These are phyloP conservation scores for Phainopepla nitens DNA, from an alignment of 2,113 vertebrate genomes.

Conservation along the genomic window DNA sequence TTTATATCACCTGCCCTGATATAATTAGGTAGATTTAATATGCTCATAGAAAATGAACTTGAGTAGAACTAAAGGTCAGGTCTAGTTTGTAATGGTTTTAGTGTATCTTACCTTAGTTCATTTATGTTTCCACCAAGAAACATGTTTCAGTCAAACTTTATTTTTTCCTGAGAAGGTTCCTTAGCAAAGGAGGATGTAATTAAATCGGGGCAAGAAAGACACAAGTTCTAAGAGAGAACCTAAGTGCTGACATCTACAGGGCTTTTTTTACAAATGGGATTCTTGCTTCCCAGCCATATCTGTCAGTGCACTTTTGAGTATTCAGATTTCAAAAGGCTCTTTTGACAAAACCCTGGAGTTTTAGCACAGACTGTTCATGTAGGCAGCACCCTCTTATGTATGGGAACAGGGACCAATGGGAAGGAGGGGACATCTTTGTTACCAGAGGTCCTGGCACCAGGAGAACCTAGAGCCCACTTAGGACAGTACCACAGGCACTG, in stretches of 20 bases:
- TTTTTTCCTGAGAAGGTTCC: neutral
- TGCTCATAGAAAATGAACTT: neutral
- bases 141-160: neutral
- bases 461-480: neutral
- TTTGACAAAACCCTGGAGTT: neutral
- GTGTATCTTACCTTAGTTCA: neutral
- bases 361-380: accelerated
- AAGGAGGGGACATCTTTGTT: neutral
- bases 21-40: neutral
- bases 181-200: neutral
- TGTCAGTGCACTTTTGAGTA: neutral
- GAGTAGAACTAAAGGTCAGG: neutral
- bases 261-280: neutral
- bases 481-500: neutral
- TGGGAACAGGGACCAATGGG: neutral
- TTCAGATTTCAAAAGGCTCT: neutral
- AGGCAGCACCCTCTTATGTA: neutral
- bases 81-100: neutral
- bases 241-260: neutral
- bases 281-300: neutral
- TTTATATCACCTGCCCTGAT: neutral
- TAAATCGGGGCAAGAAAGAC: neutral
- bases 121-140: neutral
- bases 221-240: neutral
- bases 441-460: neutral